phyloP scores from a whole-genome alignment of 2,797 vertebrate species.

The Acanthopagrus latus region DNA sequence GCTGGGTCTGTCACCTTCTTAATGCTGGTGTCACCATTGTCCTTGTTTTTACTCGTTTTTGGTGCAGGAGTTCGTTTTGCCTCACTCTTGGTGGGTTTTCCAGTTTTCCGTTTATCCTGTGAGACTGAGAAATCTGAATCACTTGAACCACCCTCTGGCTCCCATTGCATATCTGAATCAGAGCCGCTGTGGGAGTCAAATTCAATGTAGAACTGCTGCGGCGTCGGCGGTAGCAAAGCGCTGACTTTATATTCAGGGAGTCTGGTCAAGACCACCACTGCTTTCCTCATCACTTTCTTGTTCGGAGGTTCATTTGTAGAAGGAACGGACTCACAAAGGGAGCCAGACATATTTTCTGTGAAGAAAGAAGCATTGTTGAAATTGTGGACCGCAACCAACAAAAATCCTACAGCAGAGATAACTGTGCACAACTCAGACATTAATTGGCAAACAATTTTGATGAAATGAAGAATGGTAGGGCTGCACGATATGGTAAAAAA shows the following conservation, averaged over 20 bases:
- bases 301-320: conserved; percentile 21
- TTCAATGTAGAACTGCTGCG: conserved; percentile 73
- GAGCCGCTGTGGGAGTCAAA: conserved; percentile 66
- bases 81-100: conserved; percentile 8
- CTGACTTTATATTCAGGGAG: conserved; percentile 66
- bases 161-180: conserved; percentile 62
- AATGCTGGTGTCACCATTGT: too few species aligned
- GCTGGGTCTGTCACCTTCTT: background rate
- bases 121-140: conserved; percentile 49
- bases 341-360: conserved; percentile 44
- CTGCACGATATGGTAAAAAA: too few species aligned
- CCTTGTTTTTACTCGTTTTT: too few species aligned
- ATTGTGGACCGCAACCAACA: background rate
- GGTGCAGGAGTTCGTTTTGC: background rate
- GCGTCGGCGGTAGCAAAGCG: conserved; percentile 58
- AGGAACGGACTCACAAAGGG: conserved; percentile 12
- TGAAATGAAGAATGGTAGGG: too few species aligned
- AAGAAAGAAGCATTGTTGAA: conserved; percentile 9
- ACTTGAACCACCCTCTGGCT: conserved; percentile 61
- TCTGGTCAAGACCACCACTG: conserved; percentile 71
- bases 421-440: background rate
- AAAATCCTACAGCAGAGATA: background rate
- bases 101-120: conserved; percentile 30
- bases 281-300: conserved; percentile 35
- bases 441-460: background rate